Evolutionary conservation across 2,113 vertebrate species (phyloP).

Genomic region (Circaetus cinerascens): DNA sequence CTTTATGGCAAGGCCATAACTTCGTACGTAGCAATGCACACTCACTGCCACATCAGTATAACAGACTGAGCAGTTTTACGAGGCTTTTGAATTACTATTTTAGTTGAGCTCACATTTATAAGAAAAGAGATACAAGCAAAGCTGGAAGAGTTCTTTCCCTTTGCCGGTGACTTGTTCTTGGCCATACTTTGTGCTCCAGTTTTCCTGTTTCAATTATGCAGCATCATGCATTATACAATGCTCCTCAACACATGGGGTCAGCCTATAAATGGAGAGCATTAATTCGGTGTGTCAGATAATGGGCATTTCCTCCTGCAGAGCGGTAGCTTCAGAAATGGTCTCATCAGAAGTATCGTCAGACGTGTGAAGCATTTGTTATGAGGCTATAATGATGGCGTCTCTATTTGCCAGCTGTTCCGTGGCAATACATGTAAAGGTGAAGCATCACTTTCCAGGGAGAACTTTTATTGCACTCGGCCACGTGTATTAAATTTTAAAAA

Average conservation of each 20-base stretch:
- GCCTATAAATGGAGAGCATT: slow-evolving; percentile 16
- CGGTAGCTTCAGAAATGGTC: neutral
- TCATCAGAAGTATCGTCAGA: neutral
- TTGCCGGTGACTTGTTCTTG: neutral
- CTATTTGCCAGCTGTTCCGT: neutral
- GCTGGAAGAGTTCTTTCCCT: neutral
- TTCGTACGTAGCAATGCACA: neutral
- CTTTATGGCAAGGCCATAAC: neutral
- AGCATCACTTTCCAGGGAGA: neutral
- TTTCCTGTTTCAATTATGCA: slow-evolving; percentile 29
- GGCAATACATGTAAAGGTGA: neutral
- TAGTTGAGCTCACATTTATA: neutral
- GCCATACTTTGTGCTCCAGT: neutral
- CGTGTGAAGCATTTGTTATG: neutral
- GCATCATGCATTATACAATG: slow-evolving; percentile 41
- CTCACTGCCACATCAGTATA: neutral
- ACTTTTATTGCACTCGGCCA: neutral
- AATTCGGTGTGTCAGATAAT: neutral
- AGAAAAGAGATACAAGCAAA: neutral
- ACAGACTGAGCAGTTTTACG: neutral
- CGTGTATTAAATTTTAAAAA: neutral
- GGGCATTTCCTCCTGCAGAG: neutral
- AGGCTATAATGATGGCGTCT: neutral
- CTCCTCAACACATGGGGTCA: neutral
- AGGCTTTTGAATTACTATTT: neutral